phyloP scores from a whole-genome alignment of 2,113 vertebrate genomes.

The Pedionomus torquatus region DNA sequence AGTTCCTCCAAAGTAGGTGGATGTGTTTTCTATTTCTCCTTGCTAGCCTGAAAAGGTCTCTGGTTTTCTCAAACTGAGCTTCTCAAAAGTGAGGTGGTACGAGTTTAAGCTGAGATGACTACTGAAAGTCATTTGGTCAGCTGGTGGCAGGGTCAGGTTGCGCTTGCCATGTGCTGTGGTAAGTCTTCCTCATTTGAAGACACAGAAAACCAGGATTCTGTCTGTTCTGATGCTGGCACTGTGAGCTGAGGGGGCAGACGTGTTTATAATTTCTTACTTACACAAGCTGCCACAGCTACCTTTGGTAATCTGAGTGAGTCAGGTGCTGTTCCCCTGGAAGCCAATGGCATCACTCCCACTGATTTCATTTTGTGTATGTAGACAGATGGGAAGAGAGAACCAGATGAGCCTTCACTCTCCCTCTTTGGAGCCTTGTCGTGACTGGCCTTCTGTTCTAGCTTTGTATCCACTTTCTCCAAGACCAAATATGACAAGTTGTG shows the following conservation, averaged over 20 bases:
- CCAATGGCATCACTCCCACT: not conserved
- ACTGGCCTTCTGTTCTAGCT: not conserved
- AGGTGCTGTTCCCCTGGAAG: not conserved
- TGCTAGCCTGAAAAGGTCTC: not conserved
- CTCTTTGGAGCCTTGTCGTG: not conserved
- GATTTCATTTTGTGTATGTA: not conserved
- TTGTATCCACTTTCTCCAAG: not conserved
- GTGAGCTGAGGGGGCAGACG: not conserved
- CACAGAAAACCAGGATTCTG: rapidly evolving
- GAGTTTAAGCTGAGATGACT: not conserved
- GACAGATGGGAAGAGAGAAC: not conserved
- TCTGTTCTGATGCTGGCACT: not conserved
- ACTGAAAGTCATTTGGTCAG: not conserved
- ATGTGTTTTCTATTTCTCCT: not conserved
- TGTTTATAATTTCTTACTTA: not conserved
- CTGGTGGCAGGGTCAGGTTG: not conserved
- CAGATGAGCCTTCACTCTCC: not conserved
- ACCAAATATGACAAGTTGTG: not conserved
- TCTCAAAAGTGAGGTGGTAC: not conserved
- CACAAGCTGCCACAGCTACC: not conserved
- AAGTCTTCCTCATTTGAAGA: not conserved
- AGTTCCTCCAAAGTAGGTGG: not conserved
- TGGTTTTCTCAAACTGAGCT: not conserved
- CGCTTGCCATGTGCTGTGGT: not conserved
- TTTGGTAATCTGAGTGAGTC: not conserved